These are phyloP conservation scores for Diorhabda elongata DNA, from an alignment of 1,140 invertebrate species.

Conservation along the genomic window DNA sequence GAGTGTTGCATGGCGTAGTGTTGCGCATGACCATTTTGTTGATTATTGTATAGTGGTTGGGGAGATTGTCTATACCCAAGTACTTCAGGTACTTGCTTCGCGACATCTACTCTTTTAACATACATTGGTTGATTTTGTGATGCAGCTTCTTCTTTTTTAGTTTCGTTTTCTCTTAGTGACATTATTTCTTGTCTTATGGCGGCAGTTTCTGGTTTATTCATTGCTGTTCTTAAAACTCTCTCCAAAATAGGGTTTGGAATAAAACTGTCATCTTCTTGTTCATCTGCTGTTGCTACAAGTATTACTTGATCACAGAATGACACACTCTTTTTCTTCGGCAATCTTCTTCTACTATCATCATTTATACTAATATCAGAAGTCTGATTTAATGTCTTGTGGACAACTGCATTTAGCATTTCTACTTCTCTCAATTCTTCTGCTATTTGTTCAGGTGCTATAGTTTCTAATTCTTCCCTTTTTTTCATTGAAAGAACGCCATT, in stretches of 20 bases:
- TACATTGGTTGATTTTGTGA: conserved; percentile 22
- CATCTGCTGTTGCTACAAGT: conserved; percentile 84
- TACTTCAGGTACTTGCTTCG: neutral
- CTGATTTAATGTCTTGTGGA: conserved; percentile 47
- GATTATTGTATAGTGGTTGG: conserved; percentile 4
- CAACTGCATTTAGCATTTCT: conserved; percentile 52
- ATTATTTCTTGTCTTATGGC: conserved; percentile 52
- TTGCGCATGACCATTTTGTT: neutral
- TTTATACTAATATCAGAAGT: neutral
- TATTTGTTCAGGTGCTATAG: conserved; percentile 44
- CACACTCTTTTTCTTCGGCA: conserved; percentile 85
- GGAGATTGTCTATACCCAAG: conserved; percentile 7
- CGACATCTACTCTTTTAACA: conserved; percentile 26
- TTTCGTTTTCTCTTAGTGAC: conserved; percentile 49
- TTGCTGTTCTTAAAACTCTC: conserved; percentile 74
- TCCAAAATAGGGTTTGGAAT: conserved; percentile 89
- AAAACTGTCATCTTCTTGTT: conserved; percentile 84
- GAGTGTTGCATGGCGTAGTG: neutral
- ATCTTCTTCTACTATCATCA: conserved; percentile 33
- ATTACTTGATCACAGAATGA: conserved; percentile 92
- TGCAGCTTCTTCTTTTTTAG: neutral
- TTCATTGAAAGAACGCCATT: conserved; percentile 12
- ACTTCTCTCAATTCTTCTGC: conserved; percentile 54
- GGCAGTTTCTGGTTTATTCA: conserved; percentile 66
- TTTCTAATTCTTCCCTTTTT: conserved; percentile 16